Evolutionary conservation across 1,140 invertebrate genomes (phyloP), one percentile per base, ranked within the genome.

Genomic region (Drosophila auraria): DNA sequence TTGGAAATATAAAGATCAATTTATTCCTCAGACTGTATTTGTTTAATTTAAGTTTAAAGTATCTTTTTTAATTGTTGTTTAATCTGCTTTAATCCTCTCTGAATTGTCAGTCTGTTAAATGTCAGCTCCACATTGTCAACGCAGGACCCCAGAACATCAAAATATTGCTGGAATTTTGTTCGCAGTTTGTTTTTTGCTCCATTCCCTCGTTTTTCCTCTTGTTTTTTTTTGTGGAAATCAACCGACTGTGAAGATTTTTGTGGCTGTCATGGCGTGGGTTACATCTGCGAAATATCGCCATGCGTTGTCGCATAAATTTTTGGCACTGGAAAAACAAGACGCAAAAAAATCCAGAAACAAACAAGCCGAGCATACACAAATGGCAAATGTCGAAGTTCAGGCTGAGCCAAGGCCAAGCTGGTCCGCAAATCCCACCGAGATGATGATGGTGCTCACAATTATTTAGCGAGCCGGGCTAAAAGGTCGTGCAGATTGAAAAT

Each of bases 221-320:
- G 50, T 58, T 40, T 54, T 25, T 54, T 33, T 42, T 12, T 44
- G 30, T 25, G 51, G 59, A 64, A 72, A 45, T 53, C 77, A 79
- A 79, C 77, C 51, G 47, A 72, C 51, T 79, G 77, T 79, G 14
- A 79, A 79, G 76, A 79, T 79, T 79, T 79, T 47, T 50, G 36
- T 73, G 54, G 68, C 54, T 60, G 68, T 23, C 59, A 30, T 8
- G 27, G 66, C 47, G 56, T 38, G 68, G 54, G 68, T 73, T 73
- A 73, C 77, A 72, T 72, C 75, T 79, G 77, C 59, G 65, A 61
- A 79, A 71, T 64, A 58, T 72, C 54, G 59, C 69, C n/a, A 72
- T 79, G 75, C 75, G 75, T 78, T 78, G 75, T 62, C 74, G 57
- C 75, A 78, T 78, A 78, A 53, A 73, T 72, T 73, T 59, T 71